Evolutionary conservation across 2,888 invertebrate species (phyloP).

Genomic region (Xestia rhomboidea): DNA sequence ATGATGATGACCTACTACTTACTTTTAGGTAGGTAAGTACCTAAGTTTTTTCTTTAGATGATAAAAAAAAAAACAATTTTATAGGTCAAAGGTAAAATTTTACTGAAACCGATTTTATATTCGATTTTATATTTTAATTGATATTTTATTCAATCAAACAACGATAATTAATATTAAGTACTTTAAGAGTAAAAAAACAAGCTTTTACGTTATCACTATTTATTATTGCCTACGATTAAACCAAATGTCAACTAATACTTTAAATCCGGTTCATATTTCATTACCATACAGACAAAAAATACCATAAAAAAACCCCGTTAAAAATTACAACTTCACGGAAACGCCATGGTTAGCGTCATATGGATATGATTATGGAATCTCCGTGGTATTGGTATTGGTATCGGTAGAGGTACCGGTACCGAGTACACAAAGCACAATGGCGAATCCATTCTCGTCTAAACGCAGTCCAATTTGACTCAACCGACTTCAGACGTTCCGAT

Average conservation of each 20-base stretch:
- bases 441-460: constrained; percentile 51
- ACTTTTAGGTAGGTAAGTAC: neutral
- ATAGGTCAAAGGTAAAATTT: neutral
- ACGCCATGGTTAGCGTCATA: constrained; percentile 1
- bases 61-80: neutral
- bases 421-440: constrained; percentile 30
- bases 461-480: constrained; percentile 53
- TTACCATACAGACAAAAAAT: neutral
- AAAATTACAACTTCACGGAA: neutral
- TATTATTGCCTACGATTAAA: neutral
- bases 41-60: neutral
- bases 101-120: neutral
- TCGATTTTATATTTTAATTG: neutral
- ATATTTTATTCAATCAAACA: constrained; percentile 1
- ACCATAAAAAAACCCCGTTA: neutral
- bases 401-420: neutral
- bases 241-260: neutral
- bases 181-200: neutral
- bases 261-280: constrained; percentile 16
- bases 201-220: neutral
- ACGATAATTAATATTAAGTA: neutral
- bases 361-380: constrained; percentile 12
- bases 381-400: neutral
- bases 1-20: no score
- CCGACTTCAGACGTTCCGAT: constrained; percentile 38